Base-by-base conservation (phyloP, 2,888 invertebrate genomes). In the Antheraea assamensis region DNA sequence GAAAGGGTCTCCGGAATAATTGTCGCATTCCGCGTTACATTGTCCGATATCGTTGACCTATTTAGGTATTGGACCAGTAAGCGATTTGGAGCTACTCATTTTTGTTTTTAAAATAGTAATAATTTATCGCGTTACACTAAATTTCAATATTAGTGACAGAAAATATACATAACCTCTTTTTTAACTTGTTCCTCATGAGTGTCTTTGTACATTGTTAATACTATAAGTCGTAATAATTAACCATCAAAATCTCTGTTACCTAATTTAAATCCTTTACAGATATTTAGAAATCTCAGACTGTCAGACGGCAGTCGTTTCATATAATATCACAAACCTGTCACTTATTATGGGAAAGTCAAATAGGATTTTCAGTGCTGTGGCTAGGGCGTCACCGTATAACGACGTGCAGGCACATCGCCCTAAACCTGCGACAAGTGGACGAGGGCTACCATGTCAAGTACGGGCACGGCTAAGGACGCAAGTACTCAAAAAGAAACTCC, bases 1-100 rank as follows among this genome's bases (percentile, higher is more conserved):
- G 68, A 68, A 68, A 68, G 68, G 68, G 68, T 68, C 68, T 7
- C 15, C n/a, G 8, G 68, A 68, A 68, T 68, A n/a, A 68, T 68
- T 35, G 35, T 68, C 35, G 68, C 21, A 21, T 68, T 68, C 68
- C 35, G n/a, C 35, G 15, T 68, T 68, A 35, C 68, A 68, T 35
- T 68, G 68, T 68, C 68, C 35, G 8, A n/a, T 68, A 31, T 10
- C 35, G 68, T 68, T 68, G 35, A 68, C 35, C 68, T 68, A 35
- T 31, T 68, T 35, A 64, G 13, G 30, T 30, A 61, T 61, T 61
- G 61, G 61, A 61, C 61, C 61, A 61, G 61, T 61, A 61, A 61
- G 15, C 61, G 24, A 17, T 64, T 64, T 64, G 27, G 1, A 30
- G 27, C 27, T 30, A 64, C 15, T 64, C 27, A 30, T 5, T 64